Conservation (phyloP, 2,113 vertebrate genomes). For the Pionites leucogaster region DNA sequence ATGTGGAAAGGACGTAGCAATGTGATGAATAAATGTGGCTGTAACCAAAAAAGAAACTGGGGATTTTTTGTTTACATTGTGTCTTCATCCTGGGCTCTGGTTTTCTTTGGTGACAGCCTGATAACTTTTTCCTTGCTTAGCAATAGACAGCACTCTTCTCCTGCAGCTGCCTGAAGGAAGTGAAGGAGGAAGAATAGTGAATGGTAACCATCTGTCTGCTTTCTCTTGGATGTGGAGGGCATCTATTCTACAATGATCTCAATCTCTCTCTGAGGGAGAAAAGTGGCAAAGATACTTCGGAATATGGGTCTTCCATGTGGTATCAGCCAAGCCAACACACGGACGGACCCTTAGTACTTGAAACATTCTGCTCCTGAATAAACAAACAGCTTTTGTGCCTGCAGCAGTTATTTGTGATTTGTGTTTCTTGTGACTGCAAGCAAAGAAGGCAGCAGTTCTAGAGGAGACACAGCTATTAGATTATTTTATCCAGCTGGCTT, state of each 20-base stretch:
- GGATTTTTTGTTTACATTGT: neutral
- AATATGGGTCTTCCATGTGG: neutral
- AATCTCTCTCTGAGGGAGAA: neutral
- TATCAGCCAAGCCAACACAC: slow-evolving; percentile 4
- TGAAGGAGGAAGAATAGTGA: slow-evolving; percentile 29
- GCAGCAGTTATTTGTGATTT: slow-evolving; percentile 8
- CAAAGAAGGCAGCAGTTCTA: slow-evolving; percentile 26
- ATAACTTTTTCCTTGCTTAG: slow-evolving; percentile 20
- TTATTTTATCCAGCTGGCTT: slow-evolving; percentile 14
- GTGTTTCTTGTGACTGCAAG: slow-evolving; percentile 18
- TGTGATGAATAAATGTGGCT: neutral
- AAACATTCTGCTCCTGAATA: neutral
- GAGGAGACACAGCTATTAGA: slow-evolving; percentile 23
- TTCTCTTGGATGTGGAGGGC: neutral
- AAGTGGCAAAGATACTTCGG: slow-evolving; percentile 31
- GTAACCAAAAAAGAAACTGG: neutral
- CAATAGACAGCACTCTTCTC: neutral
- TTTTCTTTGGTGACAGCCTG: neutral
- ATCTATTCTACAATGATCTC: slow-evolving; percentile 1
- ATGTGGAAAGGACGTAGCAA: neutral
- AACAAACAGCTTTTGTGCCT: slow-evolving; percentile 28
- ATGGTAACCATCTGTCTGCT: slow-evolving; percentile 10
- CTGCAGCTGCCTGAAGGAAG: slow-evolving; percentile 51
- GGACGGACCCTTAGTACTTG: neutral
- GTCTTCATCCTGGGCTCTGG: neutral